Conservation (phyloP, 2,113 vertebrate species). For the Sander lucioperca region DNA sequence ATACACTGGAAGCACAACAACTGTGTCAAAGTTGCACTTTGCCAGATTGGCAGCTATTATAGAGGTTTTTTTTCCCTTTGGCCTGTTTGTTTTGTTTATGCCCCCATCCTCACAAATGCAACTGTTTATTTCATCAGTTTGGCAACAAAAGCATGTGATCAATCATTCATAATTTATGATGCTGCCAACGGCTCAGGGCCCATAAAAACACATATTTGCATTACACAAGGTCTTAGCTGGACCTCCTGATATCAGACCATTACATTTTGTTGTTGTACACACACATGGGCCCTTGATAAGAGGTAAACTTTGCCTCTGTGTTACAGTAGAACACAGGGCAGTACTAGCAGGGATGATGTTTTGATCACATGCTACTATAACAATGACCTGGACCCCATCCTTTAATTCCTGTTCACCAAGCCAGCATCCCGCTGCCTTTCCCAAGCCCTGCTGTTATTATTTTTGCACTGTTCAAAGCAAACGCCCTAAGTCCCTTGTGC, state of each 20-base stretch:
- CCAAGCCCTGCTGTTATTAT: slow-evolving; percentile 72
- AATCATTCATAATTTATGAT: slow-evolving; percentile 78
- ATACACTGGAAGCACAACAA: slow-evolving; percentile 53
- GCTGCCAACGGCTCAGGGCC: slow-evolving; percentile 54
- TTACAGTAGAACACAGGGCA: slow-evolving; percentile 57
- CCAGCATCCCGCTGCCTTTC: slow-evolving; percentile 71
- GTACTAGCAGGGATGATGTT: slow-evolving; percentile 43
- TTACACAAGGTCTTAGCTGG: slow-evolving; percentile 64
- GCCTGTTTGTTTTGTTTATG: slow-evolving; percentile 73
- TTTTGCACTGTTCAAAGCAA: slow-evolving; percentile 62
- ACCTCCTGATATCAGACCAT: slow-evolving; percentile 62
- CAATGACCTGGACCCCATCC: slow-evolving; percentile 66
- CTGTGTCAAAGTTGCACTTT: slow-evolving; percentile 67
- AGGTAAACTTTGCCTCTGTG: slow-evolving; percentile 75
- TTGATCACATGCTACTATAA: slow-evolving; percentile 66
- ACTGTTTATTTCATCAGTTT: slow-evolving; percentile 76
- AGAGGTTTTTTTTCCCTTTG: slow-evolving; percentile 39
- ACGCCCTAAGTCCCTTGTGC: slow-evolving; percentile 56
- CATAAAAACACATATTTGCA: slow-evolving; percentile 74
- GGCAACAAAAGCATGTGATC: slow-evolving; percentile 71
- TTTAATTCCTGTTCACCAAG: slow-evolving; percentile 65
- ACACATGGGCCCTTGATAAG: slow-evolving; percentile 65
- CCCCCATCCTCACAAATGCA: slow-evolving; percentile 56
- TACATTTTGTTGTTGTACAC: slow-evolving; percentile 62
- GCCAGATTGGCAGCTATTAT: slow-evolving; percentile 49